Evolutionary conservation across 2,888 invertebrate genomes (phyloP), one percentile per base, ranked within the genome.

Genomic region (Cybosia mesomella): DNA sequence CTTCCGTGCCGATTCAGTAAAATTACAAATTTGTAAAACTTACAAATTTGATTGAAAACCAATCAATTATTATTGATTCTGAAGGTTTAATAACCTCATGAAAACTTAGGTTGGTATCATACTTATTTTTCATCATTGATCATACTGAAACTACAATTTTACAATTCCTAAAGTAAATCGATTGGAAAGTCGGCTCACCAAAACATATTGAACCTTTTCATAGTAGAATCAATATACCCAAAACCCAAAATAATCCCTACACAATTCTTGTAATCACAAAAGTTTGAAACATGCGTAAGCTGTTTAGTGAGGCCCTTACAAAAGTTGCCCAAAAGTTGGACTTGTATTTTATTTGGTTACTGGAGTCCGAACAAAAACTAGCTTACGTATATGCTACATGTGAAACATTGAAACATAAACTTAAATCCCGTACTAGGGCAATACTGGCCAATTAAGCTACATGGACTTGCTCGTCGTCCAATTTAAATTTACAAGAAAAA

Each of bases 271-370:
- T 39, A 24, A 59, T 57, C 43, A 60, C 59, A 55, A 66, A 58
- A 66, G 28, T 61, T 66, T 22, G 21, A 18, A 43, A 55, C 61
- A 61, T 43, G 10, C 21, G n/a, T 62, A 34, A 43, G 32, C 36
- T 67, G 61, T 67, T 66, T 66, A 21, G 62, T 43, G 21, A 58
- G 58, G 49, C 60, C 67, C 67, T 58, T 58, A 62, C 53, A 62
- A 58, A 58, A 39, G 61, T 67, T 43, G 28, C 36, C 60, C 24
- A 54, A 66, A 59, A 28, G 34, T 54, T 60, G 36, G 15, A 55
- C 54, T 24, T 24, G 49, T 49, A 49, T 49, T 49, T 49, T 55
- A 55, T 55, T 55, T 13, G 11, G 36, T n/a, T 58, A 58, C 36
- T n/a, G 22, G n/a, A 34, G 58, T 58, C 21, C 34, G 10, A 32